phyloP scores from a whole-genome alignment of 2,888 invertebrate genomes.

The Cataglyphis cursor region DNA sequence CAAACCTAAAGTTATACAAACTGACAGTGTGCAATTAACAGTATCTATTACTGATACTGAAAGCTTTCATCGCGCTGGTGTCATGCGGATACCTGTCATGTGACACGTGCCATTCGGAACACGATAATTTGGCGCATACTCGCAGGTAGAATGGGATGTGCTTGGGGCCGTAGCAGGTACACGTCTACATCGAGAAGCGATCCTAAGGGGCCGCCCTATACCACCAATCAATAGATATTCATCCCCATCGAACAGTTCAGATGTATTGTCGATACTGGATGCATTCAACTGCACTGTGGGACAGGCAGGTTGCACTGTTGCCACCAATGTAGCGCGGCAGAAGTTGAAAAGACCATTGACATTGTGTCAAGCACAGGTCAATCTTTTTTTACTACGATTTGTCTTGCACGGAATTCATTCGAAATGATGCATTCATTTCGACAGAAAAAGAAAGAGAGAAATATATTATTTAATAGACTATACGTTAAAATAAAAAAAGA shows the following conservation, averaged over 20 bases:
- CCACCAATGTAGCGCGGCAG: slow-evolving; percentile 57
- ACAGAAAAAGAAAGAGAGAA: background rate
- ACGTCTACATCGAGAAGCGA: slow-evolving; percentile 77
- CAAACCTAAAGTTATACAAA: background rate
- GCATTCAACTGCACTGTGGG: slow-evolving; percentile 81
- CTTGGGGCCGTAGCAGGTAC: slow-evolving; percentile 79
- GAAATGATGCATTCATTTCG: slow-evolving; percentile 35
- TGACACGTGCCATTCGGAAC: slow-evolving; percentile 80
- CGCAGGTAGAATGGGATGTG: slow-evolving; percentile 71
- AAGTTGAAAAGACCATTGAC: slow-evolving; percentile 54
- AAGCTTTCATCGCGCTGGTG: slow-evolving; percentile 57
- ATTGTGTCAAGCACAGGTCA: slow-evolving; percentile 52
- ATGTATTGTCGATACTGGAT: slow-evolving; percentile 80
- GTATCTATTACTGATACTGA: slow-evolving; percentile 62
- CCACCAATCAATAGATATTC: slow-evolving; percentile 85
- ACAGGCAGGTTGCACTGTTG: slow-evolving; percentile 82
- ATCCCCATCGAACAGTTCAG: slow-evolving; percentile 83
- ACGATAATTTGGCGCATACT: slow-evolving; percentile 75
- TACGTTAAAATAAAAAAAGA: background rate
- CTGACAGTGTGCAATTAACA: slow-evolving; percentile 9
- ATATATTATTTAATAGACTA: background rate
- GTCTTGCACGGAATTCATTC: slow-evolving; percentile 36
- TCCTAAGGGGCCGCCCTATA: slow-evolving; percentile 76
- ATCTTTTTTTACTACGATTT: slow-evolving; percentile 41
- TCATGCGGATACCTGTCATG: slow-evolving; percentile 77